phyloP scores from a whole-genome alignment of 2,797 vertebrate genomes.

The Acipenser oxyrinchus region DNA sequence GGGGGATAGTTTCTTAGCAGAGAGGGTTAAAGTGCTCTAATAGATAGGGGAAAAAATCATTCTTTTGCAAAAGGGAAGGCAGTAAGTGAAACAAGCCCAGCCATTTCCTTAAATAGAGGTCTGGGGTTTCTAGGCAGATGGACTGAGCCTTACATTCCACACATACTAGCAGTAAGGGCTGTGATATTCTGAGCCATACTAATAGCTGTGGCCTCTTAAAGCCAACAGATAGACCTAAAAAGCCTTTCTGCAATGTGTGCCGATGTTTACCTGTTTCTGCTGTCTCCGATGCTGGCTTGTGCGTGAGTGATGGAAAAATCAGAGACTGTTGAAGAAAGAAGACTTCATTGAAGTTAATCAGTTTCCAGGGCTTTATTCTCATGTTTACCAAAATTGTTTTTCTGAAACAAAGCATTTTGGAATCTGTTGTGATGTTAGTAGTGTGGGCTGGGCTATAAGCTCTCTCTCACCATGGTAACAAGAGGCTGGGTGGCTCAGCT shows the following conservation, averaged over 20 bases:
- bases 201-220: conserved; percentile 26
- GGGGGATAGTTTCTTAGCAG: conserved; percentile 25
- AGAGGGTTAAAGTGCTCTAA: conserved; percentile 40
- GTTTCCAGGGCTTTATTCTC: too few species aligned
- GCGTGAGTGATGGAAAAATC: background rate
- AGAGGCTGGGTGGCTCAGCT: too few species aligned
- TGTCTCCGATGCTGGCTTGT: background rate
- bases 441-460: too few species aligned
- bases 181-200: conserved; percentile 42
- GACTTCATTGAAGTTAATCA: too few species aligned
- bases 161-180: conserved; percentile 42
- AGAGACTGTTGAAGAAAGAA: too few species aligned
- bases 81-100: conserved; percentile 32
- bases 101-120: conserved; percentile 65
- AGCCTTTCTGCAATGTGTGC: conserved; percentile 8
- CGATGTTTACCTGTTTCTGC: background rate
- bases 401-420: too few species aligned
- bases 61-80: conserved; percentile 36
- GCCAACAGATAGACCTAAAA: conserved; percentile 47
- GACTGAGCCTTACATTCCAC: conserved; percentile 52
- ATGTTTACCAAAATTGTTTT: too few species aligned
- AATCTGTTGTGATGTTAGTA: too few species aligned
- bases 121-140: conserved; percentile 46
- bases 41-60: conserved; percentile 46
- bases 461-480: too few species aligned